A percentile compares a stretch with the other conserved stretches of the same genome.
Evolutionary conservation across 2,888 invertebrate genomes (phyloP).

Genomic region (Diabrotica balteata): DNA sequence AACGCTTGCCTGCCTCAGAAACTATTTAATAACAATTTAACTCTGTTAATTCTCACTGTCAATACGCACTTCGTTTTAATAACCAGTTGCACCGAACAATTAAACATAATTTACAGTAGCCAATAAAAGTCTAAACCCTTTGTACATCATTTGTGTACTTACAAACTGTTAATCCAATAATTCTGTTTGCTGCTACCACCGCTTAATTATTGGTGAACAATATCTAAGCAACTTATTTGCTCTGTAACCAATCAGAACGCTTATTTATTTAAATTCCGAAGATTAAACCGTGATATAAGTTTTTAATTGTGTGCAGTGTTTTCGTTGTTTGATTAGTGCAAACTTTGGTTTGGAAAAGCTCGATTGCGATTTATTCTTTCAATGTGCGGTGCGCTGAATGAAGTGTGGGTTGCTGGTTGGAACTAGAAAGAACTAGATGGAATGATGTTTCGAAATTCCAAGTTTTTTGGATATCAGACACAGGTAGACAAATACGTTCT

Average conservation of each 20-base stretch:
- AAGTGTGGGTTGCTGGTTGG: not conserved
- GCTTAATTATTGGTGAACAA: conserved; percentile 1
- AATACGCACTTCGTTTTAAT: not conserved
- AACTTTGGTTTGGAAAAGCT: conserved; percentile 1
- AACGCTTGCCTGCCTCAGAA: not conserved
- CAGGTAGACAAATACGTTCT: not conserved
- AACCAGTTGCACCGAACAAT: conserved; percentile 12
- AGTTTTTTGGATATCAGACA: conserved; percentile 2
- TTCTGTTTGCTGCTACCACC: not conserved
- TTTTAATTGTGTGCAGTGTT: conserved; percentile 18
- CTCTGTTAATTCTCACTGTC: not conserved
- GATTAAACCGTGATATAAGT: conserved; percentile 23
- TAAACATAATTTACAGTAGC: not conserved
- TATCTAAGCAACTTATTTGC: not conserved
- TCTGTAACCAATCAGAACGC: conserved; percentile 15
- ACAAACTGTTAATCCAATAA: conserved; percentile 6
- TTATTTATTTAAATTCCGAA: conserved; percentile 15
- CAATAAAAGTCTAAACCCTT: not conserved
- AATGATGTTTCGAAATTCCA: conserved; percentile 1
- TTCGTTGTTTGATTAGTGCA: conserved; percentile 7
- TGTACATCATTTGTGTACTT: not conserved
- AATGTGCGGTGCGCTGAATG: not conserved
- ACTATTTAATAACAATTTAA: not conserved
- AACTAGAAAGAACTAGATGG: not conserved
- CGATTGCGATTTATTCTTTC: not conserved